These are phyloP conservation scores for Rhagonycha fulva DNA, from an alignment of 2,888 invertebrate species.

Conservation along the genomic window DNA sequence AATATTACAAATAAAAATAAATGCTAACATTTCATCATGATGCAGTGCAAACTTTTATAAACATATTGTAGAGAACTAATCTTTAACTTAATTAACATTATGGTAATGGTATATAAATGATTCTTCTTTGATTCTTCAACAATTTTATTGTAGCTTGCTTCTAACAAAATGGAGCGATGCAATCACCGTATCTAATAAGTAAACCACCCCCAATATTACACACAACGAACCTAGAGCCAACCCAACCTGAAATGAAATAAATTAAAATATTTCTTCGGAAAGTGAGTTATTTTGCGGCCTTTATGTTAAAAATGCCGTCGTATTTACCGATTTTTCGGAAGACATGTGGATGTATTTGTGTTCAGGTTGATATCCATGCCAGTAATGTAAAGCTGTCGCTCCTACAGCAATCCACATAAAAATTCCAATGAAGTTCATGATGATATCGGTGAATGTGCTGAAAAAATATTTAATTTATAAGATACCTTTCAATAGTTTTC, in stretches of 20 bases:
- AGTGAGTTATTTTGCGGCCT: too few relatives aligned
- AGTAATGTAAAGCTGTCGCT: conserved; percentile 85
- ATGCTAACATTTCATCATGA: background rate
- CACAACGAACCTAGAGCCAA: conserved; percentile 81
- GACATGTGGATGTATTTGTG: conserved; percentile 75
- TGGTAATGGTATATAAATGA: background rate
- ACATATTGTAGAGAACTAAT: background rate
- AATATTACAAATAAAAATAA: background rate
- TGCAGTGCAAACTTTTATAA: background rate
- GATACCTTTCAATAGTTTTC: background rate
- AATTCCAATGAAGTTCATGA: conserved; percentile 86
- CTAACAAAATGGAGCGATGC: conserved; percentile 61
- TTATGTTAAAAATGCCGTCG: too few relatives aligned
- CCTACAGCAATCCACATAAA: conserved; percentile 86
- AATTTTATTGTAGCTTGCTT: conserved; percentile 20
- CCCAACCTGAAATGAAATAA: conserved; percentile 61
- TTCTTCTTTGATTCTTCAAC: background rate
- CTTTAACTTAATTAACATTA: background rate
- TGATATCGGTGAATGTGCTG: conserved; percentile 77
- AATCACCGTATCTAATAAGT: conserved; percentile 78
- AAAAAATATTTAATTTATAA: background rate
- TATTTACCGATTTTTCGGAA: conserved; percentile 68
- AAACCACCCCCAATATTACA: conserved; percentile 78
- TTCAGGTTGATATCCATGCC: conserved; percentile 84
- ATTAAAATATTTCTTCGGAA: background rate